Conservation (phyloP, 1,140 invertebrate genomes). For the Musca domestica region DNA sequence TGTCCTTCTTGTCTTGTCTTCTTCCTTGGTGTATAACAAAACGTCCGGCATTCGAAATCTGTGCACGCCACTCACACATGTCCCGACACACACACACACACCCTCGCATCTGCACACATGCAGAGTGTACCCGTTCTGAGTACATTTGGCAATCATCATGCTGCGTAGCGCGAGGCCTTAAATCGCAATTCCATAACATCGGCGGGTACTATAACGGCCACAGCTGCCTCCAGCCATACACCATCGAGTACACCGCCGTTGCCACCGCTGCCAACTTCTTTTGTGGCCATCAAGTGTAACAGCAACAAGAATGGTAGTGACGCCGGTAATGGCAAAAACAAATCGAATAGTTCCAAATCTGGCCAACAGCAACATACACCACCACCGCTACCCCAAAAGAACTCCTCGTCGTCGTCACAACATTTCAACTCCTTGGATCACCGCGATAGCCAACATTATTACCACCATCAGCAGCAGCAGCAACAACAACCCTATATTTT, state of each 20-base stretch:
- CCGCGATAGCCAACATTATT: constrained; percentile 19
- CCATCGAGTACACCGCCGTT: constrained; percentile 40
- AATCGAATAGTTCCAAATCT: constrained; percentile 1
- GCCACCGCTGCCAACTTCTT: constrained; percentile 47
- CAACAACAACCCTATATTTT: constrained; percentile 3
- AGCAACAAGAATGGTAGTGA: constrained; percentile 9
- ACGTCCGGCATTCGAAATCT: too few species aligned
- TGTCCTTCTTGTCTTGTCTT: too few species aligned
- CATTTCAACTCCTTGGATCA: constrained; percentile 33
- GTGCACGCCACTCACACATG: too few species aligned
- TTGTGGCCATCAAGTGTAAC: constrained; percentile 44
- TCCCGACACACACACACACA: too few species aligned
- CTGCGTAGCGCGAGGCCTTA: constrained; percentile 53
- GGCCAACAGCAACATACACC: constrained; percentile 33
- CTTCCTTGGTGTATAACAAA: too few species aligned
- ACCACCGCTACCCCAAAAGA: constrained; percentile 6
- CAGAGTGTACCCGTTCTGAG: constrained; percentile 54
- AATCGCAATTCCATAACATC: constrained; percentile 18
- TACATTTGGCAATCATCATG: constrained; percentile 55
- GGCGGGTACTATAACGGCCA: constrained; percentile 30
- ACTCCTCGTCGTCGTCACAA: constrained; percentile 2
- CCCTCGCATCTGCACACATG: background rate
- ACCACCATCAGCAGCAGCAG: constrained; percentile 28
- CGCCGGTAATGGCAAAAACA: constrained; percentile 34
- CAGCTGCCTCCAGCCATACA: constrained; percentile 26